Percentiles rank a stretch among this genome's conserved stretches.
These are phyloP conservation scores for Cydia amplana DNA, from an alignment of 1,140 invertebrate genomes.

Conservation along the genomic window DNA sequence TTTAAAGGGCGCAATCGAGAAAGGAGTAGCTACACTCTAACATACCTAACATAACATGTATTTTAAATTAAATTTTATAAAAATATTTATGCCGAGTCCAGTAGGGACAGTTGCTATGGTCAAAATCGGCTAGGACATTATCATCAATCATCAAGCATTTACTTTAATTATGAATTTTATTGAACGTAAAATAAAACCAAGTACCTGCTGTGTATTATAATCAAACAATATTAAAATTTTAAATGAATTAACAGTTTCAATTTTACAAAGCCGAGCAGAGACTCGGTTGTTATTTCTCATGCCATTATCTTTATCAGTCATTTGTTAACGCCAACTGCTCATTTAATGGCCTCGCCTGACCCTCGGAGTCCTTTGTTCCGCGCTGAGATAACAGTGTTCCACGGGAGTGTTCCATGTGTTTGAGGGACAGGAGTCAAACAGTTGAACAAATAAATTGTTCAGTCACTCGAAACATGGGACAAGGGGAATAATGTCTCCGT, in stretches of 20 bases:
- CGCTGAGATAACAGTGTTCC: constrained; percentile 4
- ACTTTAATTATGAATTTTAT: no score
- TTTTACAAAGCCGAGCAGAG: not conserved
- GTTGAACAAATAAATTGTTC: not conserved
- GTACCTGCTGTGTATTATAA: no score
- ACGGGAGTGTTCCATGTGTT: not conserved
- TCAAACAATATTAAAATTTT: no score
- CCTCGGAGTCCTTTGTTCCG: not conserved
- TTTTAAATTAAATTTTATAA: no score
- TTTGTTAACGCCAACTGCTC: not conserved
- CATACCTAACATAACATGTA: no score
- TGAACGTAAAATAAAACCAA: no score
- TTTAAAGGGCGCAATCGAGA: no score
- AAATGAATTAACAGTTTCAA: not conserved
- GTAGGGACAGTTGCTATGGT: no score
- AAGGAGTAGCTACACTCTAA: no score
- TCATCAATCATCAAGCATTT: no score
- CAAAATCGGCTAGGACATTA: no score
- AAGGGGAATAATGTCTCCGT: not conserved
- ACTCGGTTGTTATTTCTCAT: not conserved
- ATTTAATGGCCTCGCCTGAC: not conserved
- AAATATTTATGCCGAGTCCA: no score
- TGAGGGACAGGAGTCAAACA: not conserved
- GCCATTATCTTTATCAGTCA: constrained; percentile 4
- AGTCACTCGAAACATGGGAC: not conserved